Percentiles rank a stretch among this genome's conserved stretches.
Conservation (phyloP, 2,797 vertebrate species). For the Sebastes ruberrimus region DNA sequence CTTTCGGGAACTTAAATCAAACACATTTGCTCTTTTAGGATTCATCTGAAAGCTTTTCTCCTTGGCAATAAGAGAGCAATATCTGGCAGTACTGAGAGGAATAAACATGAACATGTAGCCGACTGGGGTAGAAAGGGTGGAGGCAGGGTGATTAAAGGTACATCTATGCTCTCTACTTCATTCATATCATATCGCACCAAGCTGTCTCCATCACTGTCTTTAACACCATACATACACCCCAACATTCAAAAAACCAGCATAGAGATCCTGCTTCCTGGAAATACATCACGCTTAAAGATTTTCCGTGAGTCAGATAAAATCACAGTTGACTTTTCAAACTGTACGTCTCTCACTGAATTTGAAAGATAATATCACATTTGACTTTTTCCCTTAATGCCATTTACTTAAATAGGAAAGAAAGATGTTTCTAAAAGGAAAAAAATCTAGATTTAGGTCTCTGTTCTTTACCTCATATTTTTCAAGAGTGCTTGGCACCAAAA, state of each 20-base stretch:
- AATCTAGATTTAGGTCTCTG: background rate
- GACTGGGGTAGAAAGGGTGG: background rate
- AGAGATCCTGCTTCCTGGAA: background rate
- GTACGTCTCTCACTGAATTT: background rate
- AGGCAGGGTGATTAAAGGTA: background rate
- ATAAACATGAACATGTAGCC: background rate
- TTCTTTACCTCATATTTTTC: background rate
- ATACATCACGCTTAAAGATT: background rate
- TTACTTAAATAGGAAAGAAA: background rate
- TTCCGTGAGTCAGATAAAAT: conserved; percentile 18
- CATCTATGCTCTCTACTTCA: background rate
- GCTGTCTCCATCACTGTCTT: background rate
- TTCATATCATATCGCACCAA: background rate
- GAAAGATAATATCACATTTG: conserved; percentile 30
- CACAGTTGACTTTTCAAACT: conserved; percentile 20
- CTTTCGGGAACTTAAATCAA: background rate
- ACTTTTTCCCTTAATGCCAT: conserved; percentile 33
- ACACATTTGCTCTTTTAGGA: background rate
- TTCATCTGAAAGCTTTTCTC: background rate
- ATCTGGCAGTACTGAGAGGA: background rate
- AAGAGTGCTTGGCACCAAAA: background rate
- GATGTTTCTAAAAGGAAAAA: background rate
- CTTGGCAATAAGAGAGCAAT: background rate
- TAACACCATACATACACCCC: background rate
- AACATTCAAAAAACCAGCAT: background rate